Evolutionary conservation across 2,797 vertebrate genomes (phyloP).

Genomic region (Hemitrygon akajei): DNA sequence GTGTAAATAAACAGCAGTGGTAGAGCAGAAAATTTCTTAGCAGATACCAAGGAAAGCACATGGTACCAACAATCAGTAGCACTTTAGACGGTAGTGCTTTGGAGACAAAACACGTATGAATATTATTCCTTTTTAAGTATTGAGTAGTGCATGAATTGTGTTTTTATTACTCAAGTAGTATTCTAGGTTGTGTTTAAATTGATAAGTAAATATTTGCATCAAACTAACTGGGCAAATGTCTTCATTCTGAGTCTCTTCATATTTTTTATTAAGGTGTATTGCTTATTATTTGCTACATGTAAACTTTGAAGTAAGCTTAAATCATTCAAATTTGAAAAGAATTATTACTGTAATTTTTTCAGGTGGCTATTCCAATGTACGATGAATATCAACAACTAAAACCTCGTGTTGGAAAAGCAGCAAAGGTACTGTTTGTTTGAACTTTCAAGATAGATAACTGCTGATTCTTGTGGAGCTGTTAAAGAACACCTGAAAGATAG

Average conservation of each 20-base stretch:
- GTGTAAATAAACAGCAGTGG: background rate
- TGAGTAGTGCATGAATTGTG: background rate
- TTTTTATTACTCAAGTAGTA: background rate
- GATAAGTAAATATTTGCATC: background rate
- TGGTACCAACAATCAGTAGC: background rate
- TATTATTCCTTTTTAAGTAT: background rate
- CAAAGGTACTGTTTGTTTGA: slow-evolving; percentile 69
- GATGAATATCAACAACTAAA: slow-evolving; percentile 78
- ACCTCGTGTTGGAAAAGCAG: slow-evolving; percentile 83
- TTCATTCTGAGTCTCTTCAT: background rate
- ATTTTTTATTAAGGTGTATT: background rate
- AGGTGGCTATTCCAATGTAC: slow-evolving; percentile 82
- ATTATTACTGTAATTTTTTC: slow-evolving; percentile 33
- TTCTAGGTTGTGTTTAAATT: background rate
- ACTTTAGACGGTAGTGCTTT: background rate
- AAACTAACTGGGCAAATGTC: background rate
- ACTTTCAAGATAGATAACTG: background rate
- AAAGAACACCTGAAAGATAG: background rate
- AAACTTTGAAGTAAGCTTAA: background rate
- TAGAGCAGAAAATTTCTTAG: background rate
- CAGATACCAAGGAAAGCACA: background rate
- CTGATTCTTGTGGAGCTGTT: background rate
- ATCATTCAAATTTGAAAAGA: background rate
- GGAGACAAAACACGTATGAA: background rate
- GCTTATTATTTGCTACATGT: background rate